Evolutionary conservation across 1,140 invertebrate genomes (phyloP), one percentile per base, ranked within the genome.

Genomic region (Heliconius hewitsoni): DNA sequence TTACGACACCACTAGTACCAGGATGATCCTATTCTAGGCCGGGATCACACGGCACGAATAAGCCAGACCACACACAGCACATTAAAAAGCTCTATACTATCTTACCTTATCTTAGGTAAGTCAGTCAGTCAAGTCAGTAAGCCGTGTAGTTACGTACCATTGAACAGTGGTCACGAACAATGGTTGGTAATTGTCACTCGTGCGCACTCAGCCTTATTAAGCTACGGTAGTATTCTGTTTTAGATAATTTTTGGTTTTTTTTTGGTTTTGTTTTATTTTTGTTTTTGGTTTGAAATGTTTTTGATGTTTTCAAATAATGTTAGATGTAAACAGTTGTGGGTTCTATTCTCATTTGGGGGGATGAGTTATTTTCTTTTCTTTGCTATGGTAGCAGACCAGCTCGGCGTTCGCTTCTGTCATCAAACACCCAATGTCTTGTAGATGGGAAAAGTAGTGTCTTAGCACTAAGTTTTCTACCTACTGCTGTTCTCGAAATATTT

Each of bases 91-190:
- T 30, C 11, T 66, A 27, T 6, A 3, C 8, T 57, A 13, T 23
- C n/a, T 57, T 57, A 16, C 50, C 57, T 81, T 81, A 30, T 46
- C 42, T 71, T 73, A 71, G 76, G 3, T 60, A 71, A 75, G 72
- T 46, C 60, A 52, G 55, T 57, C 55, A n/a, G 55, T 57, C 27
- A 60, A 57, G 82, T 77, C 83, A 84, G 81, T 84, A 81, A 84
- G 84, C 73, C 86, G 85, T 86, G 82, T 89, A 85, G 87, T 89
- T 87, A 86, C 81, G 77, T 77, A 82, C 52, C 74, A 77, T 46
- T 80, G 85, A 84, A 83, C 80, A 80, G 60, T 83, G 85, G 81
- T 82, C 85, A 82, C 81, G 86, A 87, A 89, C 87, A 89, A 87
- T 87, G 78, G 76, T 57, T 77, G 57, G 78, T 82, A 83, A 86